phyloP scores from a whole-genome alignment of 2,113 vertebrate genomes.

The Tachysurus fulvidraco region DNA sequence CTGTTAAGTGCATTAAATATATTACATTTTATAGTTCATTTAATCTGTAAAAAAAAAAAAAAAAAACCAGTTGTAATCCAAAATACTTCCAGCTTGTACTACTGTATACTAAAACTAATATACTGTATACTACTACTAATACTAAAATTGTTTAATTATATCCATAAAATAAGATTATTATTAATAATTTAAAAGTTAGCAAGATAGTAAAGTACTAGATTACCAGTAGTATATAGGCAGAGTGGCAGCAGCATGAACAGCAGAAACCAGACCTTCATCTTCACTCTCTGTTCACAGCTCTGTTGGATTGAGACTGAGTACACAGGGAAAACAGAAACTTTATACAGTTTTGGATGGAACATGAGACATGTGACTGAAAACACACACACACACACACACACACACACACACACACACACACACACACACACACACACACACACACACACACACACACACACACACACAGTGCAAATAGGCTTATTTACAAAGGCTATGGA shows the following conservation, averaged over 20 bases:
- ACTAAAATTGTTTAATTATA: not conserved
- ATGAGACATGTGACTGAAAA: slow-evolving; percentile 1
- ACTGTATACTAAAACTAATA: no score
- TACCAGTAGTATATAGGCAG: slow-evolving; percentile 42
- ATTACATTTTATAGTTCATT: not conserved
- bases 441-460: slow-evolving; percentile 8
- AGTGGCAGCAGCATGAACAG: slow-evolving; percentile 58
- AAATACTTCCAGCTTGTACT: not conserved
- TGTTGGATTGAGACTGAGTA: slow-evolving; percentile 8
- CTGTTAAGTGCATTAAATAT: not conserved
- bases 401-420: slow-evolving; percentile 7
- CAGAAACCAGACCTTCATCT: slow-evolving; percentile 41
- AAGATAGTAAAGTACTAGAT: not conserved
- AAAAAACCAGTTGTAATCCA: not conserved
- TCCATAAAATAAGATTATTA: not conserved
- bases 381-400: not conserved
- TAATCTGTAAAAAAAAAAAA: not conserved
- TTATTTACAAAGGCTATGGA: slow-evolving; percentile 16
- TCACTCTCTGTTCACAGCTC: not conserved
- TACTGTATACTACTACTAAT: not conserved
- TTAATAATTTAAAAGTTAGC: no score
- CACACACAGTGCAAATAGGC: slow-evolving; percentile 9
- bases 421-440: not conserved
- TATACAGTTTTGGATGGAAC: slow-evolving; percentile 23
- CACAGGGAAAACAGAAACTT: not conserved